Conservation (phyloP, 1,140 invertebrate genomes). For the Lysiphlebus fabarum region DNA sequence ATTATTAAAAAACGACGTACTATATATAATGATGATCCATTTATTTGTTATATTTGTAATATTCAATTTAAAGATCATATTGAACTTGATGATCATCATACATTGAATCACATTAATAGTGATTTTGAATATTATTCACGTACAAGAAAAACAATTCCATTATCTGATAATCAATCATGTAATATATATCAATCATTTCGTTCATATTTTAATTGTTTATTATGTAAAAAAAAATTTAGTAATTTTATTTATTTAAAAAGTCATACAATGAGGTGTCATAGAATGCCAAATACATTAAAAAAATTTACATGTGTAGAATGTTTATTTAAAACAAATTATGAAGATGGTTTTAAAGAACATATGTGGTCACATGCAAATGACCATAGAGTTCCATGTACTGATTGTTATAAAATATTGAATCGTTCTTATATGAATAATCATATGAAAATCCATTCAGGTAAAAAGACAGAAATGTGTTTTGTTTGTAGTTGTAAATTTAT, state of each 20-base stretch:
- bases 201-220: slow-evolving; percentile 40
- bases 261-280: slow-evolving; percentile 37
- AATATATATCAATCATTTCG: no score
- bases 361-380: slow-evolving; percentile 56
- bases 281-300: slow-evolving; percentile 28
- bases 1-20: slow-evolving; percentile 35
- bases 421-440: slow-evolving; percentile 62
- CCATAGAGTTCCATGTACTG: slow-evolving; percentile 56
- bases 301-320: slow-evolving; percentile 39
- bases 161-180: no score
- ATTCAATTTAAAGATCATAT: slow-evolving; percentile 63
- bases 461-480: slow-evolving; percentile 62
- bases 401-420: slow-evolving; percentile 58
- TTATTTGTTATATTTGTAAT: slow-evolving; percentile 64
- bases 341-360: slow-evolving; percentile 51
- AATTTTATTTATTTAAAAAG: slow-evolving; percentile 34
- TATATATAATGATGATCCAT: slow-evolving; percentile 43
- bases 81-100: slow-evolving; percentile 22
- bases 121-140: slow-evolving; percentile 30
- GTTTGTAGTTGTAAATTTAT: slow-evolving; percentile 68
- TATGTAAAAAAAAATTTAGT: slow-evolving; percentile 54
- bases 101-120: slow-evolving; percentile 32
- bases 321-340: slow-evolving; percentile 37
- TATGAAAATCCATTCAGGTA: slow-evolving; percentile 68
- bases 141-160: no score